These are phyloP conservation scores for Carabus problematicus DNA, from an alignment of 2,888 invertebrate species.

Conservation along the genomic window DNA sequence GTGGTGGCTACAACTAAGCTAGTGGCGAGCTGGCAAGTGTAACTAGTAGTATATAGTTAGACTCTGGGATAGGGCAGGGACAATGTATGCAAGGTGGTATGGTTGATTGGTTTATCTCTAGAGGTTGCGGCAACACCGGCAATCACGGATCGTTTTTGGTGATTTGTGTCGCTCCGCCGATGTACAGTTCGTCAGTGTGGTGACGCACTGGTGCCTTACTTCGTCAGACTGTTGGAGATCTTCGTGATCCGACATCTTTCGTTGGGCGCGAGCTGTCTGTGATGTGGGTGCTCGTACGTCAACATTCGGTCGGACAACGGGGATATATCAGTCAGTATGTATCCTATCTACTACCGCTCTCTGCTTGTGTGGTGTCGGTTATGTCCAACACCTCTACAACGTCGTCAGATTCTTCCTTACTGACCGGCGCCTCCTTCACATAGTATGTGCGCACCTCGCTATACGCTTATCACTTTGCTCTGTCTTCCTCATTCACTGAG, in stretches of 20 bases:
- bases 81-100: slow-evolving; percentile 34
- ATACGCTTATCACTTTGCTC: no score
- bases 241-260: slow-evolving; percentile 54
- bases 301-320: slow-evolving; percentile 35
- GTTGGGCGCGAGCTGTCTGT: slow-evolving; percentile 49
- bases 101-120: neutral
- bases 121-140: slow-evolving; percentile 27
- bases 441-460: slow-evolving; percentile 31
- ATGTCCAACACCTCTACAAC: no score
- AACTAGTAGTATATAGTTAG: neutral
- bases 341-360: slow-evolving; percentile 13
- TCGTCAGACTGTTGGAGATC: slow-evolving; percentile 51
- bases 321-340: slow-evolving; percentile 7
- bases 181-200: slow-evolving; percentile 29
- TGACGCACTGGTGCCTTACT: slow-evolving; percentile 52
- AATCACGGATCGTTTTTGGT: slow-evolving; percentile 33
- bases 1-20: neutral
- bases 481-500: no score
- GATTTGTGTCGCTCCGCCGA: slow-evolving; percentile 52
- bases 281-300: slow-evolving; percentile 45
- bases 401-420: no score
- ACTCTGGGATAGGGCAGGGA: slow-evolving; percentile 2
- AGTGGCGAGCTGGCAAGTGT: neutral
- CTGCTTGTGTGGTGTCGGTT: slow-evolving; percentile 10
- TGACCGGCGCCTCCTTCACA: slow-evolving; percentile 38